These are phyloP conservation scores for Eurystomus glaucurus DNA, from an alignment of 2,797 vertebrate genomes.

Conservation along the genomic window DNA sequence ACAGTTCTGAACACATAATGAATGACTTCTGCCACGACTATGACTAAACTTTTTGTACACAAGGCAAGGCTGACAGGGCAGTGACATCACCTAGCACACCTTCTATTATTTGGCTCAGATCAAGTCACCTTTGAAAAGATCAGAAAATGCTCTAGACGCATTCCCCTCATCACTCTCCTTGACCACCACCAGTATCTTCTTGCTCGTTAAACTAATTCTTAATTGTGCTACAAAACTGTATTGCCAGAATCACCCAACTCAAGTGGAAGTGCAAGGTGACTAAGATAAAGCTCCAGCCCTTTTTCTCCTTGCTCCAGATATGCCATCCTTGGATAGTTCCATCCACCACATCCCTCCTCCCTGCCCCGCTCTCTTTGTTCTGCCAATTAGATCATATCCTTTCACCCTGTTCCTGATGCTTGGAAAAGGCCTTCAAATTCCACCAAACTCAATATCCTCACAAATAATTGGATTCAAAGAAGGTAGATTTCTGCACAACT, in stretches of 20 bases:
- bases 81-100: not conserved
- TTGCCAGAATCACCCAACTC: not conserved
- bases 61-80: not conserved
- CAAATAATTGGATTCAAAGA: not conserved
- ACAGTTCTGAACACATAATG: not conserved
- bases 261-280: not conserved
- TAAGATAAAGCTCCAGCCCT: not conserved
- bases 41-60: conserved; percentile 19
- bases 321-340: accelerated
- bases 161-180: not conserved
- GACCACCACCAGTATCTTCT: not conserved
- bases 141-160: not conserved
- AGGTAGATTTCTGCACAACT: not conserved
- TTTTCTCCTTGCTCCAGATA: not conserved
- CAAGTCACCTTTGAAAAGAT: not conserved
- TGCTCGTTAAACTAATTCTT: not conserved
- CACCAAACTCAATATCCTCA: not conserved
- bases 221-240: not conserved
- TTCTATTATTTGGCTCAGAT: not conserved
- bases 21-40: not conserved
- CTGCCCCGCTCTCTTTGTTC: not conserved
- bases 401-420: not conserved
- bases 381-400: not conserved
- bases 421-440: not conserved
- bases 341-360: not conserved